These are phyloP conservation scores for Ashinkailepas kermadecensis DNA, from an alignment of 2,888 invertebrate genomes.

Conservation along the genomic window DNA sequence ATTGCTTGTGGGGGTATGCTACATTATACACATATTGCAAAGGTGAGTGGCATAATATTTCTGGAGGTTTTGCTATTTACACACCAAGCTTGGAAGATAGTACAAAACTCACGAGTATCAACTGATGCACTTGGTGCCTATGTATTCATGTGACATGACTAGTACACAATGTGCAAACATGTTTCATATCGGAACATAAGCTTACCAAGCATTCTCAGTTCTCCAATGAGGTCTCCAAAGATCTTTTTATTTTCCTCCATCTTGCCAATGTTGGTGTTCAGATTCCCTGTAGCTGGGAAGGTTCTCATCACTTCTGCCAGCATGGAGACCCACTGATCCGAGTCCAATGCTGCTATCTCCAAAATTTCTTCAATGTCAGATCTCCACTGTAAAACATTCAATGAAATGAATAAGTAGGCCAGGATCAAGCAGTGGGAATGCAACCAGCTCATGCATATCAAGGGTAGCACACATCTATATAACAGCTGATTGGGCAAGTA, in stretches of 20 bases:
- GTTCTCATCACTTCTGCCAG: conserved; percentile 90
- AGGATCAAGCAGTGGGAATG: too few species aligned
- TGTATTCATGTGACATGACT: too few species aligned
- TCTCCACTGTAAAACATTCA: conserved; percentile 66
- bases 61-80: too few species aligned
- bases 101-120: background rate
- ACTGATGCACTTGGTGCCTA: too few species aligned
- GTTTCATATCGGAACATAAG: background rate
- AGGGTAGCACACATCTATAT: too few species aligned
- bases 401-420: too few species aligned
- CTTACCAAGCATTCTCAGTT: conserved; percentile 61
- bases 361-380: conserved; percentile 87
- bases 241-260: conserved; percentile 77
- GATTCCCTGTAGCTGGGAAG: conserved; percentile 72
- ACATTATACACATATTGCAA: too few species aligned
- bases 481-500: too few species aligned
- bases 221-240: conserved; percentile 80
- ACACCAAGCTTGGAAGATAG: background rate
- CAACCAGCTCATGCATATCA: too few species aligned
- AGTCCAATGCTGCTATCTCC: conserved; percentile 83
- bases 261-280: conserved; percentile 32
- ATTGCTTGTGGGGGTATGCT: too few species aligned
- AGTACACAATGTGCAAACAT: too few species aligned
- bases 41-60: too few species aligned
- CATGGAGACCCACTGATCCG: conserved; percentile 96